Base-by-base conservation (phyloP, 2,888 invertebrate genomes). In the Ferdinandea cuprea region DNA sequence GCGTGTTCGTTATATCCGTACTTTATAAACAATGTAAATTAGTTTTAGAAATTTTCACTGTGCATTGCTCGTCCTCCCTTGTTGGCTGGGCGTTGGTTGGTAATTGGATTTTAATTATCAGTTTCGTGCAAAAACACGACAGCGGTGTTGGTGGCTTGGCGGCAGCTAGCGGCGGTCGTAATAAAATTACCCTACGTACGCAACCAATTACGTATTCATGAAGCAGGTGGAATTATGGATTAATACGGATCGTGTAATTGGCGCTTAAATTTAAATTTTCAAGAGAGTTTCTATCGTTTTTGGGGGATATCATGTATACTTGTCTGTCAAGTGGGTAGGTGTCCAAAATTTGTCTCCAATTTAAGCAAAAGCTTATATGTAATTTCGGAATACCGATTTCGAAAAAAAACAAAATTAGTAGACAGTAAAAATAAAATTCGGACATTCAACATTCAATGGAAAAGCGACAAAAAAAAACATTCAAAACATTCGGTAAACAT, bases 21-120 rank as follows among this genome's bases (percentile, higher is more conserved):
- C 56, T 77, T 63, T 59, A 56, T 66, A 72, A 79, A 66, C 78
- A 72, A 79, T 78, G 78, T 78, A 66, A 79, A 79, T 79, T 72
- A 72, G 78, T 79, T 79, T 71, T 72, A 72, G 71, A 72, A 52
- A 79, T 79, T 66, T 79, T 48, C 52, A 69, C 13, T 28, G 40
- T 54, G 58, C 59, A 58, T 66, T 37, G 44, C 32, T 44, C 21
- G 19, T 28, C 8, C 6, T 52, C 59, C 65, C 54, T 9, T 8
- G 46, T 54, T 40, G 17, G 30, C 46, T 54, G 37, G 71, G 63
- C 58, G 13, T 59, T 59, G 72, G 71, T 66, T 66, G 72, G 52
- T 79, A 79, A 79, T 79, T 79, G 72, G 78, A 66, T 79, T 79
- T 79, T 79, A 72, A 79, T 79, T 79, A 79, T 79, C 78, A 72